phyloP scores from a whole-genome alignment of 2,113 vertebrate genomes.

The Aegotheles bennettii region DNA sequence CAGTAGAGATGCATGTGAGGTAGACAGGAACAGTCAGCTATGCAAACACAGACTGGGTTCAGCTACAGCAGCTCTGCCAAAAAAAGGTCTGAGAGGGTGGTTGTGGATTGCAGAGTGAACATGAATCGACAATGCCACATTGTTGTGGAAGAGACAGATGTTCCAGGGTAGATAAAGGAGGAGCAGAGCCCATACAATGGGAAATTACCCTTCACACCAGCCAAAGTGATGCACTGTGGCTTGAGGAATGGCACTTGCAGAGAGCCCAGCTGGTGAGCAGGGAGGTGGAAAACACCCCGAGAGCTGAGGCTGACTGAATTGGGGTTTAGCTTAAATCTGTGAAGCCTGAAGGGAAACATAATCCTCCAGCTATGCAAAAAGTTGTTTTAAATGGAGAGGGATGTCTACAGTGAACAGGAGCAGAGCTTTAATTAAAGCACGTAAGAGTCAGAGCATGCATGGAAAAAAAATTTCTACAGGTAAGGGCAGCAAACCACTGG shows the following conservation, averaged over 20 bases:
- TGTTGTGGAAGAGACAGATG: background rate
- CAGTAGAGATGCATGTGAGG: background rate
- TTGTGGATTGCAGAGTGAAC: background rate
- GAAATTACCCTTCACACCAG: background rate
- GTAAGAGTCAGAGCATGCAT: background rate
- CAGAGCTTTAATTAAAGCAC: background rate
- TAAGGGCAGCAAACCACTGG: background rate
- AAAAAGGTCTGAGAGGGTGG: background rate
- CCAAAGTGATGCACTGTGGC: background rate
- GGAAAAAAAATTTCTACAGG: background rate
- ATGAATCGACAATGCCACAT: background rate
- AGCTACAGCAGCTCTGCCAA: background rate
- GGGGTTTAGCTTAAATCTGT: background rate
- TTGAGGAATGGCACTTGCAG: background rate
- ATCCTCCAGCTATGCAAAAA: background rate
- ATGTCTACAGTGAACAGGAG: background rate
- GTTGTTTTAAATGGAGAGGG: background rate
- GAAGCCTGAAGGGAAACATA: background rate
- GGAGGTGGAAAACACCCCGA: background rate
- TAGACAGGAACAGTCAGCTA: constrained; percentile 2
- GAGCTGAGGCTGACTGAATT: background rate
- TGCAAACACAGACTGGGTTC: constrained; percentile 16
- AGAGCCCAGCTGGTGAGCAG: background rate
- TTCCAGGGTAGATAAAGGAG: background rate
- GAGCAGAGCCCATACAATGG: background rate